Evolutionary conservation across 2,888 invertebrate genomes (phyloP).

Genomic region (Antitype chi): DNA sequence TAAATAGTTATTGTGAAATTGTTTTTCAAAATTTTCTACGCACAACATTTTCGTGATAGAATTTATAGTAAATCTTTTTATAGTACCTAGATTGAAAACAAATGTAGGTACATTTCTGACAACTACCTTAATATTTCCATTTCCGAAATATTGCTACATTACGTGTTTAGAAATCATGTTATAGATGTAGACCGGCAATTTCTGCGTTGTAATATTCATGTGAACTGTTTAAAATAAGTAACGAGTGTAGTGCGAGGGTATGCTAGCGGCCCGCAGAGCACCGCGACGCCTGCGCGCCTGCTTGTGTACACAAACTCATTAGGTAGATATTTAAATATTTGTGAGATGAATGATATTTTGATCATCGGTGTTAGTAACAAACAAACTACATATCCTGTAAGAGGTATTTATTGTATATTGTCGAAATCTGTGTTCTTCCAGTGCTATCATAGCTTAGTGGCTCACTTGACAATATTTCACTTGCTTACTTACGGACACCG

Average conservation of each 20-base stretch:
- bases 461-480: slow-evolving; percentile 83
- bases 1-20: slow-evolving; percentile 78
- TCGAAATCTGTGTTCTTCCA: slow-evolving; percentile 88
- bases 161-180: slow-evolving; percentile 59
- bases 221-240: slow-evolving; percentile 44
- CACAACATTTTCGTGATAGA: slow-evolving; percentile 88
- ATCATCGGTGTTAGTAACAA: slow-evolving; percentile 83
- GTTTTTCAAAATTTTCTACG: slow-evolving; percentile 85
- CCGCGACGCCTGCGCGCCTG: slow-evolving; percentile 7
- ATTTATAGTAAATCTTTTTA: slow-evolving; percentile 74
- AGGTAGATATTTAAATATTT: slow-evolving; percentile 71
- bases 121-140: slow-evolving; percentile 67
- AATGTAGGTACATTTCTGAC: slow-evolving; percentile 68
- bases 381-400: slow-evolving; percentile 83
- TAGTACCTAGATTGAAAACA: slow-evolving; percentile 72
- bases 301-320: slow-evolving; percentile 66
- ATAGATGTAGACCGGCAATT: slow-evolving; percentile 56
- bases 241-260: slow-evolving; percentile 16
- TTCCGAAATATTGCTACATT: slow-evolving; percentile 44
- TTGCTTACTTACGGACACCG: slow-evolving; percentile 56
- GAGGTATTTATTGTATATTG: slow-evolving; percentile 76
- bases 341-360: slow-evolving; percentile 76
- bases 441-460: slow-evolving; percentile 81
- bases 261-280: slow-evolving; percentile 3
- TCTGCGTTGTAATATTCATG: slow-evolving; percentile 50